phyloP scores from a whole-genome alignment of 2,113 vertebrate genomes.

The Bombycilla garrulus region DNA sequence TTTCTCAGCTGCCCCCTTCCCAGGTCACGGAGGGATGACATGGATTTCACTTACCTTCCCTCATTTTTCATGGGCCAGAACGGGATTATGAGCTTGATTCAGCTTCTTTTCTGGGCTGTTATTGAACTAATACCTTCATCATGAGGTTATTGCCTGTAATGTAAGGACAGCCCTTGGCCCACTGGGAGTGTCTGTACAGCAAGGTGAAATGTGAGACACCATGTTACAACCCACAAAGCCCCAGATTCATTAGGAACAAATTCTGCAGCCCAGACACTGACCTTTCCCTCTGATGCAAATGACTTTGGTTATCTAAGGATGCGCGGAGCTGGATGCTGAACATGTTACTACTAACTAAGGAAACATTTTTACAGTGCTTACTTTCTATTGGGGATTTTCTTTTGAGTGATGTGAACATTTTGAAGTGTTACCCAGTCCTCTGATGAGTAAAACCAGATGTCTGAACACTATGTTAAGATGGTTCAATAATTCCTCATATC shows the following conservation, averaged over 20 bases:
- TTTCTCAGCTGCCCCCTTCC: not conserved
- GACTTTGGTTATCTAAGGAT: not conserved
- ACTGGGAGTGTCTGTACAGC: not conserved
- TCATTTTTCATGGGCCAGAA: not conserved
- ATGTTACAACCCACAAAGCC: not conserved
- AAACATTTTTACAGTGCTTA: not conserved
- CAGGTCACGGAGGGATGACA: not conserved
- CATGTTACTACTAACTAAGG: not conserved
- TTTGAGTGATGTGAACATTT: not conserved
- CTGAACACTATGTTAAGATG: not conserved
- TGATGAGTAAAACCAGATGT: not conserved
- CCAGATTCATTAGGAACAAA: constrained; percentile 9
- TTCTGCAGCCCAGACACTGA: not conserved
- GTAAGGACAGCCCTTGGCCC: not conserved
- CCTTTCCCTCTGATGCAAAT: not conserved
- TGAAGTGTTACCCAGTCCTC: not conserved
- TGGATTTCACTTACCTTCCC: not conserved
- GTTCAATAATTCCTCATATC: not conserved
- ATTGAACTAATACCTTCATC: not conserved
- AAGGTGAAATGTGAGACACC: not conserved
- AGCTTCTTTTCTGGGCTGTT: not conserved
- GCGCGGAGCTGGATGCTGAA: not conserved
- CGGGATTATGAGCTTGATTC: not conserved
- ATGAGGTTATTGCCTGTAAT: not conserved
- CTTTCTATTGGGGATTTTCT: not conserved